These are phyloP conservation scores for Diabrotica virgifera DNA, from an alignment of 1,140 invertebrate species.

Conservation along the genomic window DNA sequence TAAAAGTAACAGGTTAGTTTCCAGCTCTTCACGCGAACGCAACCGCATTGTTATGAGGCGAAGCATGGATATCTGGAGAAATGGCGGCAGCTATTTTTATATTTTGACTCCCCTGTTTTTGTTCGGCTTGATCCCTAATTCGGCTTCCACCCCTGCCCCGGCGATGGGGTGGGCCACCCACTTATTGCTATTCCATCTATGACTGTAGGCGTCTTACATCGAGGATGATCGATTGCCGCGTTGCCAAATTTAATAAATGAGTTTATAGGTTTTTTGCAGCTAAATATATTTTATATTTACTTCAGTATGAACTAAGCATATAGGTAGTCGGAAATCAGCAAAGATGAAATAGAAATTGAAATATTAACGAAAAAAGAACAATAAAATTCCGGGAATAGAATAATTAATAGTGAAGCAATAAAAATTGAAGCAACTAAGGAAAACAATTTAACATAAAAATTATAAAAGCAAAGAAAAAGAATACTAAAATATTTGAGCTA, in stretches of 20 bases:
- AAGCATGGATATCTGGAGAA: slow-evolving; percentile 23
- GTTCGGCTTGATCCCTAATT: slow-evolving; percentile 42
- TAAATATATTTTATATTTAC: too few relatives aligned
- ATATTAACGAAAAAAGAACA: too few relatives aligned
- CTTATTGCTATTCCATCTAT: slow-evolving; percentile 45
- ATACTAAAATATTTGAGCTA: too few relatives aligned
- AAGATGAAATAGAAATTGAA: too few relatives aligned
- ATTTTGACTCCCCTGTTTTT: slow-evolving; percentile 43
- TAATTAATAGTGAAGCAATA: too few relatives aligned
- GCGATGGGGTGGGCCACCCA: slow-evolving; percentile 33
- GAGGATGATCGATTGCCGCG: slow-evolving; percentile 36
- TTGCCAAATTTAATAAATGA: slow-evolving; percentile 2
- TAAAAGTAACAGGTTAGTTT: not conserved
- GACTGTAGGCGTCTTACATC: slow-evolving; percentile 41
- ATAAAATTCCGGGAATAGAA: too few relatives aligned
- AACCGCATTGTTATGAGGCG: slow-evolving; percentile 31
- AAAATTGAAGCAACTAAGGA: too few relatives aligned
- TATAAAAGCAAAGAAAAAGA: too few relatives aligned
- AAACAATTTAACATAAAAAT: too few relatives aligned
- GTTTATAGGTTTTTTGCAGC: too few relatives aligned
- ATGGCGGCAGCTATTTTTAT: slow-evolving; percentile 41
- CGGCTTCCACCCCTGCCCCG: slow-evolving; percentile 36
- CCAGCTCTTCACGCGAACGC: slow-evolving; percentile 6
- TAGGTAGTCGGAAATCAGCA: too few relatives aligned
- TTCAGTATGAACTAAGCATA: too few relatives aligned